phyloP scores from a whole-genome alignment of 2,888 invertebrate genomes.

The Mylabris sibirica region DNA sequence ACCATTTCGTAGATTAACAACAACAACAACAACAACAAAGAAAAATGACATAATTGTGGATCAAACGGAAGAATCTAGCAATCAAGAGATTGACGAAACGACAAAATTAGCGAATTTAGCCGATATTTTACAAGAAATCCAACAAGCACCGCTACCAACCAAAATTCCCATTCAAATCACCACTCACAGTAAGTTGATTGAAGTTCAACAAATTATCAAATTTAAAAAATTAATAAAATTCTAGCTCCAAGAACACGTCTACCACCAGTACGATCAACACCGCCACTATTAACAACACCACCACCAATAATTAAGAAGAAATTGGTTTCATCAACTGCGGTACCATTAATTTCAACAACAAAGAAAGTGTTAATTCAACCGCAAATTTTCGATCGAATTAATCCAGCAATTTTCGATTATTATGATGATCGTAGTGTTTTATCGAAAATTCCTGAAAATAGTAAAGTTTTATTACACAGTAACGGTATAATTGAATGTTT shows the following conservation, averaged over 20 bases:
- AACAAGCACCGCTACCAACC: conserved; percentile 48
- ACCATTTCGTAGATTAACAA: conserved; percentile 40
- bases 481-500: conserved; percentile 82
- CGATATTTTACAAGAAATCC: conserved; percentile 48
- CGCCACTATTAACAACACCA: conserved; percentile 30
- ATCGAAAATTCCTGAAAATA: conserved; percentile 64
- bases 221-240: neutral
- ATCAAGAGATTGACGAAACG: conserved; percentile 43
- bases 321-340: conserved; percentile 14
- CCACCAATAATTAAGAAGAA: conserved; percentile 34
- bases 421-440: conserved; percentile 68
- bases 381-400: conserved; percentile 54
- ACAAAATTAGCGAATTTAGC: conserved; percentile 52
- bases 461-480: conserved; percentile 71
- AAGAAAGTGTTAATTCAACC: conserved; percentile 22
- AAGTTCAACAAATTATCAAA: neutral
- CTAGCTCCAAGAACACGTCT: neutral
- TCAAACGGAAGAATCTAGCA: conserved; percentile 51
- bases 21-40: conserved; percentile 36
- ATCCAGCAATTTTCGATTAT: conserved; percentile 67
- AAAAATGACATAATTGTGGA: conserved; percentile 35
- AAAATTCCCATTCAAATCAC: conserved; percentile 8
- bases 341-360: neutral
- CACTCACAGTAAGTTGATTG: neutral
- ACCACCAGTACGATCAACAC: neutral